phyloP scores from a whole-genome alignment of 2,888 invertebrate species.

The Scaptodrosophila latifasciaeformis region DNA sequence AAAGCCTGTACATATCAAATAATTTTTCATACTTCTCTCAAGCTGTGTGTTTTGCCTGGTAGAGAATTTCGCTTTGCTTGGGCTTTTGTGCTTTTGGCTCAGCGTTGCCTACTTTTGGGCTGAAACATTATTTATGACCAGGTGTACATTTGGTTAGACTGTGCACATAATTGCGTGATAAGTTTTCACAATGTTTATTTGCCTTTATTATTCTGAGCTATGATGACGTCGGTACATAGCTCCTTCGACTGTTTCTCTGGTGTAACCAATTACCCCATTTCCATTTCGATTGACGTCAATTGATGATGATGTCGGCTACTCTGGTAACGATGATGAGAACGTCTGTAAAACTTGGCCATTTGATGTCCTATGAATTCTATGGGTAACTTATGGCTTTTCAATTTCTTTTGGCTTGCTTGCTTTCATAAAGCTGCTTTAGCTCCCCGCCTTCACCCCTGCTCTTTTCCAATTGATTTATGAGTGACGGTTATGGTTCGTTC shows the following conservation, averaged over 20 bases:
- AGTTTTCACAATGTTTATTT: constrained; percentile 57
- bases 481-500: constrained; percentile 37
- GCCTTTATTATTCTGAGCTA: constrained; percentile 6
- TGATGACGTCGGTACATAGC: constrained; percentile 15
- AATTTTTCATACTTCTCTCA: constrained; percentile 27
- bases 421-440: too few species aligned
- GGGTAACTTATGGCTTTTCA: too few species aligned
- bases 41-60: too few species aligned
- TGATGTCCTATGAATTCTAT: too few species aligned
- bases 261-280: background rate
- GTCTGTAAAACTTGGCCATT: too few species aligned
- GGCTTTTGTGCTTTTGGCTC: constrained; percentile 12
- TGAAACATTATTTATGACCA: constrained; percentile 53
- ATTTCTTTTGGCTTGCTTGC: too few species aligned
- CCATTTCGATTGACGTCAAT: constrained; percentile 39
- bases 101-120: constrained; percentile 44
- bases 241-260: background rate
- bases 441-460: too few species aligned
- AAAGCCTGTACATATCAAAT: constrained; percentile 13
- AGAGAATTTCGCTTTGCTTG: too few species aligned
- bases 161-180: constrained; percentile 62
- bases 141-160: constrained; percentile 46
- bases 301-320: constrained; percentile 8
- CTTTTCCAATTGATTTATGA: constrained; percentile 59
- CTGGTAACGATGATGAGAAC: too few species aligned